phyloP scores from a whole-genome alignment of 2,113 vertebrate species.

The Cryptoleucopteryx plumbea region DNA sequence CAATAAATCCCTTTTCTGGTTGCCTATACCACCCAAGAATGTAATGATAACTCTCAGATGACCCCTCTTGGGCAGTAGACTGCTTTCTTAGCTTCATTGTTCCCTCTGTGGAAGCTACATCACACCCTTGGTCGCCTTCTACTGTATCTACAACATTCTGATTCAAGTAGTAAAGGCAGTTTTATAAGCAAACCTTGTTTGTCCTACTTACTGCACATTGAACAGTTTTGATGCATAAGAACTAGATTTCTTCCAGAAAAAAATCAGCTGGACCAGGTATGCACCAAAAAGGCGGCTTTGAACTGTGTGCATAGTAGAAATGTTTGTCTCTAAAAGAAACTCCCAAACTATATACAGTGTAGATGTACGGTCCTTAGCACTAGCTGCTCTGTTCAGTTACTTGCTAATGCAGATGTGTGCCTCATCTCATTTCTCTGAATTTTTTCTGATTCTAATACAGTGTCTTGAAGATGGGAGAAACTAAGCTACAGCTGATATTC shows the following conservation, averaged over 20 bases:
- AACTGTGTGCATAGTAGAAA: not conserved
- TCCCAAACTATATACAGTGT: fast-evolving
- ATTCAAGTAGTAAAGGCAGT: not conserved
- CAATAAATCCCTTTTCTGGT: not conserved
- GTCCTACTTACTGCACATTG: not conserved
- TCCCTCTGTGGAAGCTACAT: not conserved
- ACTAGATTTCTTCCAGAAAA: not conserved
- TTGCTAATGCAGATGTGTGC: not conserved
- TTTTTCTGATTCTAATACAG: not conserved
- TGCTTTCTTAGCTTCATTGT: not conserved
- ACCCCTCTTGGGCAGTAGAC: too few relatives aligned
- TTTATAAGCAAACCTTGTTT: not conserved
- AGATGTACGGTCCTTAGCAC: not conserved
- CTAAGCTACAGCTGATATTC: not conserved
- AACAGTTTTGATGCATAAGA: not conserved
- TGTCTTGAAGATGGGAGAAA: not conserved
- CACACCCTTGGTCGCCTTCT: not conserved
- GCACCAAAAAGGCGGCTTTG: not conserved
- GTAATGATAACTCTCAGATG: not conserved
- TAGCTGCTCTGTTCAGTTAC: not conserved
- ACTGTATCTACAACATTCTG: not conserved
- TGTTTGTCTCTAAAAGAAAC: not conserved
- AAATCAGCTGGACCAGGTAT: not conserved
- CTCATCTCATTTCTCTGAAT: not conserved
- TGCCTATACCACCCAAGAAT: not conserved